Base-by-base conservation (phyloP, 2,888 invertebrate species). In the Drosophila macrospina region DNA sequence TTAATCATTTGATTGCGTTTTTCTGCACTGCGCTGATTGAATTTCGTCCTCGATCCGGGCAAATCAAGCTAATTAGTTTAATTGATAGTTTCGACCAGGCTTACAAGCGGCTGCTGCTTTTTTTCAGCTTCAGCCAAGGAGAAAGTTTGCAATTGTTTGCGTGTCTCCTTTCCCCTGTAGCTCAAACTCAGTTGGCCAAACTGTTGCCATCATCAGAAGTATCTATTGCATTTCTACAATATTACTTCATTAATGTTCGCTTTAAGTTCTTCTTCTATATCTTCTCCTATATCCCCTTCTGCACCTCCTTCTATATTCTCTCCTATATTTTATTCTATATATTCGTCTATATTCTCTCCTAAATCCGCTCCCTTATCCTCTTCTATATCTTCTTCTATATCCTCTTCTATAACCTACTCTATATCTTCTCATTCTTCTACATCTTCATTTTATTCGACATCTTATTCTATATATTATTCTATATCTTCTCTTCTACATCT, bases 1-100 rank as follows among this genome's bases (percentile, higher is more conserved):
- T 81, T 87, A 85, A 87, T 81, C 89, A 87, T 89, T 85, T 81
- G 84, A 89, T 84, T 84, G 87, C 73, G 84, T 85, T 87, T 85
- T 88, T 89, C 86, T 74, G 78, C 82, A 88, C 24, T 78, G 77
- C 60, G 56, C 82, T 89, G 86, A 89, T 85, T 85, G 85, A 87
- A 85, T 88, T 66, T 77, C 62, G 65, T 74, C 65, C 28, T 56
- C 55, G 30, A n/a, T 11, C 34, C 26, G 8, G 69, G 66, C 69
- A 69, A 88, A 78, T 89, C 70, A 70, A 67, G 68, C 82, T 89
- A 85, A 85, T 85, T 85, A 85, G 88, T 85, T 84, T 89, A 89
- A 85, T 89, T 85, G 89, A 87, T 85, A 86, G 75, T 81, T 80
- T 80, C 75, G 73, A 70, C 69, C 69, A n/a, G 64, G 66, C 55